phyloP scores from a whole-genome alignment of 2,113 vertebrate genomes.

The Tenebrosternarchus preto region DNA sequence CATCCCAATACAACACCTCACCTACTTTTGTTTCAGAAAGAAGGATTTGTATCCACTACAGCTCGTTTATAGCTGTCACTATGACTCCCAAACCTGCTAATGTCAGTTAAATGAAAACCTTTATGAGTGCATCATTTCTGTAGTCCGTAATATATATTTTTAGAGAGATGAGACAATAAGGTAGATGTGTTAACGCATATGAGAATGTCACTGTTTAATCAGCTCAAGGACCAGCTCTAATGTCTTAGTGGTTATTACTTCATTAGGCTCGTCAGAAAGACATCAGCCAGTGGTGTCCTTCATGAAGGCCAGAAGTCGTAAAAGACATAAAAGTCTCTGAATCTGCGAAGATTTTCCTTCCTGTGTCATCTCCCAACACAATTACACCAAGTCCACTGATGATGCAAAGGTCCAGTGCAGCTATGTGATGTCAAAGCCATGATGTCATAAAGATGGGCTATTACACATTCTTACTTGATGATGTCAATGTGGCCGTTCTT shows the following conservation, averaged over 20 bases:
- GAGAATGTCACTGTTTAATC: background rate
- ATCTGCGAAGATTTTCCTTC: too few relatives aligned
- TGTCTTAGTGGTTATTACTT: background rate
- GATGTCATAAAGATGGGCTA: background rate
- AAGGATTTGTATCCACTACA: too few relatives aligned
- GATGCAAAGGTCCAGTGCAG: background rate
- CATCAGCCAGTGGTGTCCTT: too few relatives aligned
- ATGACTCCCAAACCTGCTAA: too few relatives aligned
- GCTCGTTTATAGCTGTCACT: too few relatives aligned
- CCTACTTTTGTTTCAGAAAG: too few relatives aligned
- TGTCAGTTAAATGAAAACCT: too few relatives aligned
- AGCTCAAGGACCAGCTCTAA: background rate
- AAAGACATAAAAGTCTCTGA: too few relatives aligned
- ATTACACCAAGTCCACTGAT: background rate
- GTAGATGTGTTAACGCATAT: background rate
- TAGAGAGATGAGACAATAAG: background rate
- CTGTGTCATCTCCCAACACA: background rate
- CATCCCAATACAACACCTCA: too few relatives aligned
- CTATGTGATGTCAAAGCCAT: conserved; percentile 17
- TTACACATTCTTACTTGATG: conserved; percentile 79
- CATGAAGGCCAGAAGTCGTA: too few relatives aligned
- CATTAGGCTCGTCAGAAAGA: background rate
- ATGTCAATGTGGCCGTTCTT: conserved; percentile 99
- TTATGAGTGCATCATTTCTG: too few relatives aligned
- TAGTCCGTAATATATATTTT: too few relatives aligned